These are phyloP conservation scores for Sesamia nonagrioides DNA, from an alignment of 1,140 invertebrate genomes.

Conservation along the genomic window DNA sequence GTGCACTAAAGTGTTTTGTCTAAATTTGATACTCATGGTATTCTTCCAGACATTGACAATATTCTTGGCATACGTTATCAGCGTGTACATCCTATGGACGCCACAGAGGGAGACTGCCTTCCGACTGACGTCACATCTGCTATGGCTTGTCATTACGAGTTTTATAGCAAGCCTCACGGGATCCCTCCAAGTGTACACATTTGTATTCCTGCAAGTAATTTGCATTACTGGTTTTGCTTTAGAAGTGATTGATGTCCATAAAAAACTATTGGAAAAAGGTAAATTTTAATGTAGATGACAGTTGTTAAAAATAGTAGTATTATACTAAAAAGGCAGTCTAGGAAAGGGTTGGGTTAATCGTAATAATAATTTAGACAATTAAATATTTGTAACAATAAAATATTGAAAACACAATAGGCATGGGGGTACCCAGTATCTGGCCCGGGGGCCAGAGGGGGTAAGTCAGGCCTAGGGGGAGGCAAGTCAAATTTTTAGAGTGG, in stretches of 20 bases:
- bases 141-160: constrained; percentile 90
- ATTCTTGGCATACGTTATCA: constrained; percentile 79
- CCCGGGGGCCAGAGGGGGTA: no score
- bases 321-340: no score
- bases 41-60: constrained; percentile 78
- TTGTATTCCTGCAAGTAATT: constrained; percentile 84
- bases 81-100: constrained; percentile 88
- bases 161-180: constrained; percentile 89
- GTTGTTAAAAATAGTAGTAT: no score
- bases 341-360: no score
- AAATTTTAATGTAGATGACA: constrained; percentile 8
- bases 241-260: constrained; percentile 79
- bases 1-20: neutral
- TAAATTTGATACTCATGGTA: constrained; percentile 41
- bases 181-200: constrained; percentile 88
- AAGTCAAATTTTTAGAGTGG: no score
- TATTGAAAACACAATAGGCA: no score
- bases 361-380: neutral
- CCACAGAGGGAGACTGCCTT: constrained; percentile 88
- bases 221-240: constrained; percentile 79
- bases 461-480: no score
- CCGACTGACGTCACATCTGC: constrained; percentile 87
- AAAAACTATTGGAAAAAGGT: constrained; percentile 73
- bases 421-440: no score
- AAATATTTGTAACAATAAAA: neutral